Conservation (phyloP, 2,113 vertebrate species). For the Miniopterus natalensis region DNA sequence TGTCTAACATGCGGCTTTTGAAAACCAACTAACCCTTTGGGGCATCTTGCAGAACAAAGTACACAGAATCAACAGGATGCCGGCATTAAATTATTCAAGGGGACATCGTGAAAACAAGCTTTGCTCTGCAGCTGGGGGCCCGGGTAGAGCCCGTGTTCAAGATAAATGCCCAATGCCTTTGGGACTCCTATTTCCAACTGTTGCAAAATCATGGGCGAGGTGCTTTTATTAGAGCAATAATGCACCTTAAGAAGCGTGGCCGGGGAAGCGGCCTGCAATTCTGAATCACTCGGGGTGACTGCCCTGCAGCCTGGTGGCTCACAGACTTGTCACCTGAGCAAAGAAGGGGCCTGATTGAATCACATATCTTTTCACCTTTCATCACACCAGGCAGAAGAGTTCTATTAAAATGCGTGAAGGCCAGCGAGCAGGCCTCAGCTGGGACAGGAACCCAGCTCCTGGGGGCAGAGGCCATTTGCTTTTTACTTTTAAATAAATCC, state of each 20-base stretch:
- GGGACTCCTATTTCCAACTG: slow-evolving; percentile 39
- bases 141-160: slow-evolving; percentile 13
- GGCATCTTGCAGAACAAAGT: slow-evolving; percentile 60
- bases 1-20: slow-evolving; percentile 65
- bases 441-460: background rate
- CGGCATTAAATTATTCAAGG: slow-evolving; percentile 74
- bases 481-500: background rate
- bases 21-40: slow-evolving; percentile 73
- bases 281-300: background rate
- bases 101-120: slow-evolving; percentile 58
- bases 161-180: slow-evolving; percentile 53
- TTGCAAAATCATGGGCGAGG: background rate
- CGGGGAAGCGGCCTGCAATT: fast-evolving
- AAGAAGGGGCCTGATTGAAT: background rate
- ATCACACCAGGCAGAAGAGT: background rate
- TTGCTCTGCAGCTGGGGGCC: background rate
- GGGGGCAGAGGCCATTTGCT: background rate
- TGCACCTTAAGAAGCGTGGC: background rate
- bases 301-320: background rate
- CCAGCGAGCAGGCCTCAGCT: background rate
- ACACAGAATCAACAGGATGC: slow-evolving; percentile 65
- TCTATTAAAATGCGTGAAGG: slow-evolving; percentile 33
- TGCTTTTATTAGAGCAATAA: background rate
- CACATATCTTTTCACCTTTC: background rate
- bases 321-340: background rate